Conservation (phyloP, 1,140 invertebrate genomes). For the Chelonus insularis region DNA sequence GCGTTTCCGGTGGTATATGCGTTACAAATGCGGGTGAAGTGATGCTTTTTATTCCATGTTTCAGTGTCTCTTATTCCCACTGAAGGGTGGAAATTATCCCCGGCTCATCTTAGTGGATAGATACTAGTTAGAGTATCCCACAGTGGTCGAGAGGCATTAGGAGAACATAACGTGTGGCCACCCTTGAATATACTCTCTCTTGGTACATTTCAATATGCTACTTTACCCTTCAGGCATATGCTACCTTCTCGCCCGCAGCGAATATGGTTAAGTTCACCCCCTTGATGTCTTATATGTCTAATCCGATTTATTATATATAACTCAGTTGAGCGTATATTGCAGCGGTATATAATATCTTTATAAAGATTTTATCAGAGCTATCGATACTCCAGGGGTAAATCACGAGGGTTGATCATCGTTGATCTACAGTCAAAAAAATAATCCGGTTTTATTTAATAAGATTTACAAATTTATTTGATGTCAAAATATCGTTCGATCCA, state of each 20-base stretch:
- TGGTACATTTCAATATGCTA: constrained; percentile 18
- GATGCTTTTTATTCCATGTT: neutral
- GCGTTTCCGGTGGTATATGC: constrained; percentile 12
- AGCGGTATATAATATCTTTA: neutral
- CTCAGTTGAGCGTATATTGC: too few relatives aligned
- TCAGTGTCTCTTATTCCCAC: neutral
- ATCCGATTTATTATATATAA: constrained; percentile 21
- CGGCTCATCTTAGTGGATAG: neutral
- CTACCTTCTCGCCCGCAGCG: constrained; percentile 16
- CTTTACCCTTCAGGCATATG: constrained; percentile 22
- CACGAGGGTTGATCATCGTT: neutral
- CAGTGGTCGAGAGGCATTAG: constrained; percentile 17
- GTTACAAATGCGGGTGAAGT: constrained; percentile 16
- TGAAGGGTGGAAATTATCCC: constrained; percentile 13
- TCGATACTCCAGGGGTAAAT: neutral
- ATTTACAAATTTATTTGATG: neutral
- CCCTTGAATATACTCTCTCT: neutral
- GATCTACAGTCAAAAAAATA: neutral
- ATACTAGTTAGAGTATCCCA: constrained; percentile 4
- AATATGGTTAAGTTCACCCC: neutral
- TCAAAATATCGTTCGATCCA: too few relatives aligned
- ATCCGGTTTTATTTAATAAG: neutral
- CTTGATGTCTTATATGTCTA: neutral
- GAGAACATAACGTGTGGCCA: constrained; percentile 7
- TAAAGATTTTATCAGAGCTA: neutral